phyloP scores from a whole-genome alignment of 2,113 vertebrate species.

The Nothocercus nigrocapillus region DNA sequence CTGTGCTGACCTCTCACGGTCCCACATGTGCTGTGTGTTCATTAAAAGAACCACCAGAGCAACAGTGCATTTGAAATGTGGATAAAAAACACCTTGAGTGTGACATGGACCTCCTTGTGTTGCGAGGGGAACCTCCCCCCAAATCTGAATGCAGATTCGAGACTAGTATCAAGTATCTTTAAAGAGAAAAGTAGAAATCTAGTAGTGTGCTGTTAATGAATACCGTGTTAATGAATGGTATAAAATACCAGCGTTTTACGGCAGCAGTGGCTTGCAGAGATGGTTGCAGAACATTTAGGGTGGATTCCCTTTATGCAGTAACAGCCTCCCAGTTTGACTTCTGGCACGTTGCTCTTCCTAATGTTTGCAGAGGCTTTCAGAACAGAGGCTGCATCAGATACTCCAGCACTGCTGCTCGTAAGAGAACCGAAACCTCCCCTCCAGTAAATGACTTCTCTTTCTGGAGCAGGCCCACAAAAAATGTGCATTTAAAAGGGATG shows the following conservation, averaged over 20 bases:
- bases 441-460: background rate
- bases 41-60: background rate
- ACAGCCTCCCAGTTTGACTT: background rate
- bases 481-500: background rate
- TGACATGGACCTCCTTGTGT: background rate
- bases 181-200: background rate
- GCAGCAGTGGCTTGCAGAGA: background rate
- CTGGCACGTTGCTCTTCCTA: background rate
- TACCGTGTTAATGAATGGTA: too few relatives aligned
- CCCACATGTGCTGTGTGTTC: accelerated
- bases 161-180: background rate
- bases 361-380: background rate
- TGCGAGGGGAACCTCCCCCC: background rate
- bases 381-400: accelerated
- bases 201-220: background rate
- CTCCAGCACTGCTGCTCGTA: background rate
- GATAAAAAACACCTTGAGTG: background rate
- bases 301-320: background rate
- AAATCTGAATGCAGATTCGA: background rate
- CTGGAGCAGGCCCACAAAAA: background rate
- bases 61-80: background rate
- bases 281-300: background rate
- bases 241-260: background rate
- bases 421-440: background rate
- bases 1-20: background rate